Percentiles rank a stretch among this genome's conserved stretches.
These are phyloP conservation scores for Apeltes quadracus DNA, from an alignment of 2,113 vertebrate genomes.

Conservation along the genomic window DNA sequence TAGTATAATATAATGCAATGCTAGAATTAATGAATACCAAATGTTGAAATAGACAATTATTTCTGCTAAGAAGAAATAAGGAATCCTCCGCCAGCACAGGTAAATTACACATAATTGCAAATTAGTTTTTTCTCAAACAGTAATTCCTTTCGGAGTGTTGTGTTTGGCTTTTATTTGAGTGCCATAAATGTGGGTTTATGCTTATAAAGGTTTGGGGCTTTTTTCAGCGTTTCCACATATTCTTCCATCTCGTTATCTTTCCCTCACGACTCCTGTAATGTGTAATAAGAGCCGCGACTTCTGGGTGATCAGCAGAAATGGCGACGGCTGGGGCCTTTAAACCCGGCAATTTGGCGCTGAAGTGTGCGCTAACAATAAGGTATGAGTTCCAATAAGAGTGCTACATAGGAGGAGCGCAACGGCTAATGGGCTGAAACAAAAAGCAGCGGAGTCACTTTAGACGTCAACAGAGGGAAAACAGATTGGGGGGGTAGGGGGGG, in stretches of 20 bases:
- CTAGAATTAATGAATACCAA: neutral
- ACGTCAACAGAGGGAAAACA: slow-evolving; percentile 51
- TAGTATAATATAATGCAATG: neutral
- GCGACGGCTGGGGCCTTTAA: slow-evolving; percentile 12
- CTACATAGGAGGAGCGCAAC: slow-evolving; percentile 48
- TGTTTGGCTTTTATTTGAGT: neutral
- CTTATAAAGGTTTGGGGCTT: slow-evolving; percentile 23
- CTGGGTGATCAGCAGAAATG: slow-evolving; percentile 47
- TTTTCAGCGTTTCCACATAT: slow-evolving; percentile 32
- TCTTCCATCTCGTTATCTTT: slow-evolving; percentile 37
- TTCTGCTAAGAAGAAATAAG: slow-evolving; percentile 1
- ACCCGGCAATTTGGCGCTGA: slow-evolving; percentile 15
- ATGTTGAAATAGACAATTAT: neutral
- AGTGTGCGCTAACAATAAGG: slow-evolving; percentile 43
- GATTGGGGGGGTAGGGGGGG: neutral
- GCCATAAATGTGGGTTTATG: slow-evolving; percentile 20
- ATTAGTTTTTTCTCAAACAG: slow-evolving; percentile 8
- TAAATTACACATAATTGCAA: slow-evolving; percentile 37
- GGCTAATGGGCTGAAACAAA: slow-evolving; percentile 70
- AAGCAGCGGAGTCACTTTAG: slow-evolving; percentile 47
- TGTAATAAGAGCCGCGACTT: slow-evolving; percentile 38
- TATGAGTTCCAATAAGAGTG: slow-evolving; percentile 49
- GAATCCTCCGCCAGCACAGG: slow-evolving; percentile 1
- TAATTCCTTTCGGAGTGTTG: neutral
- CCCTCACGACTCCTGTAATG: slow-evolving; percentile 36